Evolutionary conservation across 1,140 invertebrate species (phyloP).

Genomic region (Drosophila littoralis): DNA sequence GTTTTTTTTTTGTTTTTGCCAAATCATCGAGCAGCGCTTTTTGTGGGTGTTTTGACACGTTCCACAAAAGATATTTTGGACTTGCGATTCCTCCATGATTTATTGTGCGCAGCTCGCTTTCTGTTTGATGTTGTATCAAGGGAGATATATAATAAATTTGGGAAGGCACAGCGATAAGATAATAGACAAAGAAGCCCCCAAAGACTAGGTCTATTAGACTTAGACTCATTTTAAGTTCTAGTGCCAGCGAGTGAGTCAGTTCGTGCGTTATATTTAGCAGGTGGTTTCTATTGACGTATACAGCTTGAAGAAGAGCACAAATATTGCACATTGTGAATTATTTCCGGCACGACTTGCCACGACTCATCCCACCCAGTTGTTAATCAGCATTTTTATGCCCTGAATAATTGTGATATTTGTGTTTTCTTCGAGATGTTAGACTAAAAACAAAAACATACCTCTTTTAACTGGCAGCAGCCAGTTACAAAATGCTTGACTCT

Average conservation of each 20-base stretch:
- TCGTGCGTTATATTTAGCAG: constrained; percentile 17
- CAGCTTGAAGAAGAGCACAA: constrained; percentile 1
- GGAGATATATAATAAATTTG: constrained; percentile 41
- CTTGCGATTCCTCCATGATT: constrained; percentile 45
- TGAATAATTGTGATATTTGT: not conserved
- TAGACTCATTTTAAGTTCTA: constrained; percentile 28
- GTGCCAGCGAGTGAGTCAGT: constrained; percentile 49
- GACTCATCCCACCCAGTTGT: not conserved
- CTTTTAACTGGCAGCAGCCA: too few relatives aligned
- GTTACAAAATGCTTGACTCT: not conserved
- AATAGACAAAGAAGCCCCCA: constrained; percentile 25
- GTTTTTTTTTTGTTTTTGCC: not conserved
- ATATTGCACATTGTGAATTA: constrained; percentile 38
- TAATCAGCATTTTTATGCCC: not conserved
- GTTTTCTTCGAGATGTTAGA: too few relatives aligned
- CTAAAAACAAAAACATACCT: too few relatives aligned
- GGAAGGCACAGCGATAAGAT: constrained; percentile 55
- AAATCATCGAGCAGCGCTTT: not conserved
- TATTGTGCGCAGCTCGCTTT: constrained; percentile 40
- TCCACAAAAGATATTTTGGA: constrained; percentile 43
- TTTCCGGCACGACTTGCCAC: constrained; percentile 20
- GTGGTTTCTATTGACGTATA: constrained; percentile 21
- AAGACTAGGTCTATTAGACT: not conserved
- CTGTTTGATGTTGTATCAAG: constrained; percentile 70
- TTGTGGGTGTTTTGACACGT: constrained; percentile 55